Base-by-base conservation (phyloP, 2,797 vertebrate genomes). In the Knipowitschia caucasica region DNA sequence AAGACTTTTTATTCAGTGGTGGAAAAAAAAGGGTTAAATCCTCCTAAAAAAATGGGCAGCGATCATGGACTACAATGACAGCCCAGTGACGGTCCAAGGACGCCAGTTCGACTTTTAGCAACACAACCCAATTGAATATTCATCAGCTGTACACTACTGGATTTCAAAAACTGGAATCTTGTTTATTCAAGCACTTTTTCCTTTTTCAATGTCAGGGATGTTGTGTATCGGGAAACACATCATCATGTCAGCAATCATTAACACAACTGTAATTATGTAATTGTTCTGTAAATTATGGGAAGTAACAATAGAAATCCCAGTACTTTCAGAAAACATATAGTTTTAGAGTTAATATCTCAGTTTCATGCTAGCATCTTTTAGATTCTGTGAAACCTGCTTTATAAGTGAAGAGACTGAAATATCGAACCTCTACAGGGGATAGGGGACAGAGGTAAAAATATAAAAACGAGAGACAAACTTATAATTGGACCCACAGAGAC, bases 401-500 rank as follows among this genome's bases (percentile, higher is more conserved):
- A n/a, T 14, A 33, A n/a, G 33, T 52, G 17, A 20, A 46, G 14
- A 55, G 44, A 26, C 50, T 47, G 24, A 62, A 56, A 71, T 51
- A 72, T 44, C 26, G 29, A 29, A 23, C 46, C 57, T 49, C 44
- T 26, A 21, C 5, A 25, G 54, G 52, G 40, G 33, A 49, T 47
- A 60, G 33, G 50, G 42, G 56, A 63, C 50, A 65, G 67, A 72
- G 56, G 58, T 71, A 61, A 49, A 71, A 57, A n/a, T n/a, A n/a
- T n/a, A n/a, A n/a, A n/a, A n/a, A n/a, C n/a, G n/a, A 59, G 3
- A 26, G 57, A 67, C 70, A 56, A 67, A 67, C 56, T 67, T 67
- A 59, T 75, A 80, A 81, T n/a, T 75, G 70, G 82, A 75, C 83
- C 78, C 50, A 51, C n/a, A 35, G 53, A 36, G 62, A 53, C 47